Base-by-base conservation (phyloP, 2,113 vertebrate genomes). In the Acanthisitta chloris region DNA sequence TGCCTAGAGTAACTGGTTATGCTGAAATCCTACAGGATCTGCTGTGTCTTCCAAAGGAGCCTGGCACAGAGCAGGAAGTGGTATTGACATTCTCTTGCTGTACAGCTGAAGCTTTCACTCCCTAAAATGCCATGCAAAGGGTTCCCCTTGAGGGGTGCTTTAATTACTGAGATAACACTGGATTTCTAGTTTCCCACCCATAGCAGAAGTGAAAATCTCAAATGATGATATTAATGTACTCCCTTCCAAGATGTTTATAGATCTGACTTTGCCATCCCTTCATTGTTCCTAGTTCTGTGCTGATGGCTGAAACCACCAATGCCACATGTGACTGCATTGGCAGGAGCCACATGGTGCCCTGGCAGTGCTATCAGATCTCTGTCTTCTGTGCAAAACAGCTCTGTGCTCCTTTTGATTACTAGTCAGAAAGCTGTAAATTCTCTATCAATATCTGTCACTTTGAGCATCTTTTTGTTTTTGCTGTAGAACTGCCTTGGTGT, bases 391-490 rank as follows among this genome's bases (percentile, higher is more conserved):
- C 65, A n/a, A 17, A 70, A 57, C 64, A 88, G 20, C 13, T 33
- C 17, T 34, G 40, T 83, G 55, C 65, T 95, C 25, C 43, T 57
- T 83, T 55, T 26, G 40, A 49, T 74, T 86, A 25, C 40, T 38
- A 29, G 28, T 51, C 31, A 52, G 67, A 73, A 59, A 64, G 33
- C 42, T 88, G 67, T 67, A 33, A 52, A 69, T 61, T 65, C 52
- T 88, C 88, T 67, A 16, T 73, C 52, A 40, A 0, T 69, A n/a
- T 62, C 64, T 91, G 55, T 86, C 73, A 66, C n/a, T 76, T 80
- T 4, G 80, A 89, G 73, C 88, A 14, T 71, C n/a, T 73, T 70
- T 70, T 58, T 93, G 45, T 13, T 97, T 97, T 92, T 92, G 78
- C 70, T 93, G 95, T 92, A 91, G 72, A 96, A 36, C 70, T 74